A percentile compares a stretch with the other conserved stretches of the same genome.
These are phyloP conservation scores for Paracentrotus lividus DNA, from an alignment of 53 echinoderm and acorn worm species.

Conservation along the genomic window DNA sequence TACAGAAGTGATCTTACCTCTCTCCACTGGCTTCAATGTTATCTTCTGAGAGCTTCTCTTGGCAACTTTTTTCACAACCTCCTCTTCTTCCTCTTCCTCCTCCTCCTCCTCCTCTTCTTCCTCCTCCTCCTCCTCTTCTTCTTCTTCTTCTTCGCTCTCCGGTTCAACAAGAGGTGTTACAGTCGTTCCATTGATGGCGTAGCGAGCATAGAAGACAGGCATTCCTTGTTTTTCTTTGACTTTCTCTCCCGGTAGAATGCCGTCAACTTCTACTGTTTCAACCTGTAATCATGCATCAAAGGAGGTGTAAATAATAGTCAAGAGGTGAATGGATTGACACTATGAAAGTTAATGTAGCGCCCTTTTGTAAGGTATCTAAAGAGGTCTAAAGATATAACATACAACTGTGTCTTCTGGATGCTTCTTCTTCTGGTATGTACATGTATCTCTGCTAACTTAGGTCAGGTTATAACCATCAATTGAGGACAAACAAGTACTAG, in stretches of 20 bases:
- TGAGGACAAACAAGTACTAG: too few species aligned
- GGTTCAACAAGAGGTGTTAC: slow-evolving; percentile 57
- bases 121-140: slow-evolving; percentile 56
- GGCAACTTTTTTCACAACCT: slow-evolving; percentile 62
- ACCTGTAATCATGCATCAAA: slow-evolving; percentile 62
- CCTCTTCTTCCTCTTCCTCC: slow-evolving; percentile 52
- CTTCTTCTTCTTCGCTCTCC: slow-evolving; percentile 57
- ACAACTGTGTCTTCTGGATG: too few species aligned
- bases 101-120: slow-evolving; percentile 63
- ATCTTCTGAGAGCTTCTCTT: slow-evolving; percentile 28
- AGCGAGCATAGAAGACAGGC: slow-evolving; percentile 78
- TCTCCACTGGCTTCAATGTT: slow-evolving; percentile 9
- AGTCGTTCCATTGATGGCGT: slow-evolving; percentile 74
- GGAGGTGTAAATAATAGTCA: background rate
- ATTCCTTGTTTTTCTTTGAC: slow-evolving; percentile 50
- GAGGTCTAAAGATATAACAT: too few species aligned
- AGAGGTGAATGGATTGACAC: too few species aligned
- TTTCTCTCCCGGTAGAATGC: slow-evolving; percentile 36
- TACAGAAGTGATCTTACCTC: background rate
- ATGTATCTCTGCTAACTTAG: too few species aligned
- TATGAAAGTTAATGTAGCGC: too few species aligned
- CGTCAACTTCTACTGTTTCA: slow-evolving; percentile 57
- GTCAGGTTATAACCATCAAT: too few species aligned
- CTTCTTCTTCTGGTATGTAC: too few species aligned
- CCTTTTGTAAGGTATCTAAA: too few species aligned